Percentiles rank a stretch among this genome's conserved stretches.
phyloP scores from a whole-genome alignment of 2,797 vertebrate genomes.

The Lemur catta region DNA sequence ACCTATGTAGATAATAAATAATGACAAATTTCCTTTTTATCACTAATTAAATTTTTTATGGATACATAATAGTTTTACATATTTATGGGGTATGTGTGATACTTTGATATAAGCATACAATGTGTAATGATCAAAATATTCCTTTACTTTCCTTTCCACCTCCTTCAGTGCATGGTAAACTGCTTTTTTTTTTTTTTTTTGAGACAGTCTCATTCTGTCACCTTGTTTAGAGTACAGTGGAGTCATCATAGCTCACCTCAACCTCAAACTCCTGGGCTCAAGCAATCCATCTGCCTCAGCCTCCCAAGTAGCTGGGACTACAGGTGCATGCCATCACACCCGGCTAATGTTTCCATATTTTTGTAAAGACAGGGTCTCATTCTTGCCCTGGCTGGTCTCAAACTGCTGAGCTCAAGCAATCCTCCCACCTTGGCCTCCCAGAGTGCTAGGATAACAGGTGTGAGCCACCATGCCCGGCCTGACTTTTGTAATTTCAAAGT shows the following conservation, averaged over 20 bases:
- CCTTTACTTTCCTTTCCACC: not conserved
- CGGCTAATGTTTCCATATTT: not conserved
- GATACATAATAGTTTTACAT: not conserved
- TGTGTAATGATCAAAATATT: not conserved
- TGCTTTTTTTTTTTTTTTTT: not conserved
- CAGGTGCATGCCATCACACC: rapidly evolving
- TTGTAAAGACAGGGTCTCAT: not conserved
- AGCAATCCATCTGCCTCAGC: not conserved
- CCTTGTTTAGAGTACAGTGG: not conserved
- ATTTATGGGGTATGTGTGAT: not conserved
- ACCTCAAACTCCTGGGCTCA: not conserved
- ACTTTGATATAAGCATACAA: not conserved
- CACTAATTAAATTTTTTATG: not conserved
- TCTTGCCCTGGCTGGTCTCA: not conserved
- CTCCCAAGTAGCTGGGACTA: not conserved
- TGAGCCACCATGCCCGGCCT: not conserved
- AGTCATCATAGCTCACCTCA: not conserved
- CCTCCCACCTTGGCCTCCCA: not conserved
- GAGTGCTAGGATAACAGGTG: not conserved
- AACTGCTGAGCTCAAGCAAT: not conserved
- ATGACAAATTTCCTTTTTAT: not conserved
- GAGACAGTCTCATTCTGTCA: not conserved
- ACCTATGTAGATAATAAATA: not conserved
- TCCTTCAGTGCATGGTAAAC: not conserved
- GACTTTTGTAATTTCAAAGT: not conserved